Base-by-base conservation (phyloP, 2,113 vertebrate genomes). In the Pterocles orientalis region DNA sequence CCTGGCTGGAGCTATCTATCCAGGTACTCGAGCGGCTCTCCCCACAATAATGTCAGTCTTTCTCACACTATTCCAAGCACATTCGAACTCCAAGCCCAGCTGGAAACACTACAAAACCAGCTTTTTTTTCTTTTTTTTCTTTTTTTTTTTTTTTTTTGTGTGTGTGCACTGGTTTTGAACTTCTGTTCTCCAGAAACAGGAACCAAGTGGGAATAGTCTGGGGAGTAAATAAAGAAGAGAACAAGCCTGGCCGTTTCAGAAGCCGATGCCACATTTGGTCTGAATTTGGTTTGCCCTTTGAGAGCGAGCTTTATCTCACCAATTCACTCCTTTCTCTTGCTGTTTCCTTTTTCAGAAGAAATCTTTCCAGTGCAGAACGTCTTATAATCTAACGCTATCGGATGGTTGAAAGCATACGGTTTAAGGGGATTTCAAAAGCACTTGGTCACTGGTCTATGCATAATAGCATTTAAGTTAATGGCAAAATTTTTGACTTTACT, bases 311-410 rank as follows among this genome's bases (percentile, higher is more conserved):
- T 92, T 95, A 86, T 89, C 83, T 92, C 72, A n/a, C 36, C 13
- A 65, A 51, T 71, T 91, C 72, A 84, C 88, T 94, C 53, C 61
- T 86, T 91, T 96, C 83, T 71, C 65, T 93, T 81, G 84, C 60
- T 33, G 57, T 28, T 91, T 83, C 69, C 61, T 87, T 95, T 93
- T 94, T 50, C 87, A 95, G 68, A 87, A 94, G 51, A 91, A 91
- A 91, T 66, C 28, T 82, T 82, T 75, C 56, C 66, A 91, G 53
- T 31, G 53, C 61, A 75, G 61, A 92, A 73, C 62, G 54, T 36
- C 36, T 92, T 68, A 72, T 47, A 89, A 88, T 87, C 47, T 68
- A 85, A 89, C 82, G 81, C 62, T 84, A 61, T 84, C 71, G 68
- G 41, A 86, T 48, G 53, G 48, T 3, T 95, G 73, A 84, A 96